These are phyloP conservation scores for Aulostomus chinensis DNA, from an alignment of 2,797 vertebrate species.

Conservation along the genomic window DNA sequence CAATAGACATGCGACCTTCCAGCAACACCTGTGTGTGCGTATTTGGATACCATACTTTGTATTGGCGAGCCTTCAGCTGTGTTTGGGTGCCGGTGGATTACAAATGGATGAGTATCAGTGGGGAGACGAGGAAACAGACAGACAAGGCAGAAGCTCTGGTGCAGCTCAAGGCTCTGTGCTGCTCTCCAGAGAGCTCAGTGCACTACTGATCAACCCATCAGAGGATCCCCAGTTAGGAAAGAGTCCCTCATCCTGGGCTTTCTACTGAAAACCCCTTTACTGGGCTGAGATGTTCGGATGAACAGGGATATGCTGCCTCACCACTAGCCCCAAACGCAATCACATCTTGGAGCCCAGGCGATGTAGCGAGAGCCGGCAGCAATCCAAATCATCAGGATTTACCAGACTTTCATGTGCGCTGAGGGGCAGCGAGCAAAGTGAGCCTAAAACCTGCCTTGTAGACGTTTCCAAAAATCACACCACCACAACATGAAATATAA, in stretches of 20 bases:
- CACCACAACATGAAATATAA: slow-evolving; percentile 15
- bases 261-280: slow-evolving; percentile 33
- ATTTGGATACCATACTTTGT: not conserved
- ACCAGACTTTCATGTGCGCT: slow-evolving; percentile 14
- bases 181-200: slow-evolving; percentile 39
- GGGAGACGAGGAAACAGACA: slow-evolving; percentile 43
- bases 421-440: slow-evolving; percentile 19
- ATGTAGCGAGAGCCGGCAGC: slow-evolving; percentile 24
- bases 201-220: slow-evolving; percentile 41
- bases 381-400: slow-evolving; percentile 28
- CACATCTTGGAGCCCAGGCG: slow-evolving; percentile 20
- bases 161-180: slow-evolving; percentile 39
- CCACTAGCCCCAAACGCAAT: slow-evolving; percentile 24
- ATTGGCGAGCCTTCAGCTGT: slow-evolving; percentile 30
- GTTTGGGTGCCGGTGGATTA: slow-evolving; percentile 52
- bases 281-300: slow-evolving; percentile 25
- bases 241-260: slow-evolving; percentile 29
- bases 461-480: slow-evolving; percentile 27
- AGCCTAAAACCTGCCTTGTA: slow-evolving; percentile 37
- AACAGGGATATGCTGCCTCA: slow-evolving; percentile 20
- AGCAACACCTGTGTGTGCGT: not conserved
- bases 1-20: too few species aligned
- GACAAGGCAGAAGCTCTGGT: slow-evolving; percentile 38
- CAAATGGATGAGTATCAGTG: slow-evolving; percentile 46
- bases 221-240: slow-evolving; percentile 17